A percentile compares a stretch with the other conserved stretches of the same genome.
phyloP scores from a whole-genome alignment of 2,888 invertebrate genomes.

The Loripinus fragilis region DNA sequence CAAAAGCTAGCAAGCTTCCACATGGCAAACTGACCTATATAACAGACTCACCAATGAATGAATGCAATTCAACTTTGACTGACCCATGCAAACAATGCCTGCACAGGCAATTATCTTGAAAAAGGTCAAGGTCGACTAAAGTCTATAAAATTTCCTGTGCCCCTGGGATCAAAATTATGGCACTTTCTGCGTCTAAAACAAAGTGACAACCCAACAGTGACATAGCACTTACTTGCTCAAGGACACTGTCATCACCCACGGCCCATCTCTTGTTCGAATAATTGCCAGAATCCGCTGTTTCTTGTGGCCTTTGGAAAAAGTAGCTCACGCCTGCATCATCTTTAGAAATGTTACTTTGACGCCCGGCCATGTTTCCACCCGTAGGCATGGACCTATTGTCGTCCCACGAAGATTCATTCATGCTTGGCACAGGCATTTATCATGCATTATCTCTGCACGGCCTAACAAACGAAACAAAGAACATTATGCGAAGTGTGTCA shows the following conservation, averaged over 20 bases:
- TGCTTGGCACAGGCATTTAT: slow-evolving; percentile 79
- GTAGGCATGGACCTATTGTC: slow-evolving; percentile 75
- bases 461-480: slow-evolving; percentile 39
- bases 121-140: slow-evolving; percentile 35
- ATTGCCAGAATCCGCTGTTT: slow-evolving; percentile 89
- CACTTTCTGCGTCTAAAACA: not conserved
- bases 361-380: slow-evolving; percentile 75
- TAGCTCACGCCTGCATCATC: slow-evolving; percentile 97
- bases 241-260: slow-evolving; percentile 93
- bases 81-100: slow-evolving; percentile 17
- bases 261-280: slow-evolving; percentile 88
- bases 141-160: slow-evolving; percentile 12
- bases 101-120: slow-evolving; percentile 27
- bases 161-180: too few relatives aligned
- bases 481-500: slow-evolving; percentile 43
- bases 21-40: too few relatives aligned
- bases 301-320: slow-evolving; percentile 93
- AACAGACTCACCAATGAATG: too few relatives aligned
- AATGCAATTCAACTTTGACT: slow-evolving; percentile 7
- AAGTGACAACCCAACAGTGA: slow-evolving; percentile 14
- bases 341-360: slow-evolving; percentile 85
- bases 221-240: slow-evolving; percentile 84
- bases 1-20: too few relatives aligned
- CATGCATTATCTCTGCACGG: slow-evolving; percentile 69
- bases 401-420: slow-evolving; percentile 82